Base-by-base conservation (phyloP, 2,113 vertebrate species). In the Nasalis larvatus region DNA sequence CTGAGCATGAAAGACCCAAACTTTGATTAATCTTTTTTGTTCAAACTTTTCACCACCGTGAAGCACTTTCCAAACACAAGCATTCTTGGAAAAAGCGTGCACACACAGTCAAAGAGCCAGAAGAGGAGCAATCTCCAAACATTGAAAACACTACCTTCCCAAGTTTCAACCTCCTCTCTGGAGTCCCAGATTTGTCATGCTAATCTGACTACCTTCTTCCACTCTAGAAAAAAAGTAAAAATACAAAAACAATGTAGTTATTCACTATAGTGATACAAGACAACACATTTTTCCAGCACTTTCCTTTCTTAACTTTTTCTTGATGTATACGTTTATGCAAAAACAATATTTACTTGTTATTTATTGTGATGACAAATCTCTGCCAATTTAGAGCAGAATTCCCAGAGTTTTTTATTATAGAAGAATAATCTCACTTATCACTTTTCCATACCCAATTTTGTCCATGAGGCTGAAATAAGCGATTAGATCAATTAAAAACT, bases 11-110 rank as follows among this genome's bases (percentile, higher is more conserved):
- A 96, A 97, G 94, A 87, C 89, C 42, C 58, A 95, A 97, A 56
- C n/a, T 97, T 96, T 98, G 96, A 82, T 96, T 47, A 96, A 81
- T 96, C 84, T 96, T 98, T 98, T 95, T 95, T 91, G 84, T 97
- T 98, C 89, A 96, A 18, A 47, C 84, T 95, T 98, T 98, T 98
- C 96, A 85, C 54, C 96, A 81, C 74, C 85, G 88, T 58, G 37
- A 97, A 97, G 76, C 60, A 97, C 86, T 95, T 98, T 96, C 91
- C 95, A 98, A 97, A 98, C 74, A 98, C 89, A 0, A 91, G 0
- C 37, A 78, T 98, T 98, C 92, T 97, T 86, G 92, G 97, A 90
- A 94, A 97, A 97, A 86, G 66, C 94, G 77, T n/a, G 52, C 37
- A 96, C 90, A 68, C 37, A 94, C 30, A 17, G n/a, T 95, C 76